Evolutionary conservation across 2,888 invertebrate species (phyloP).

Genomic region (Agrotis puta): DNA sequence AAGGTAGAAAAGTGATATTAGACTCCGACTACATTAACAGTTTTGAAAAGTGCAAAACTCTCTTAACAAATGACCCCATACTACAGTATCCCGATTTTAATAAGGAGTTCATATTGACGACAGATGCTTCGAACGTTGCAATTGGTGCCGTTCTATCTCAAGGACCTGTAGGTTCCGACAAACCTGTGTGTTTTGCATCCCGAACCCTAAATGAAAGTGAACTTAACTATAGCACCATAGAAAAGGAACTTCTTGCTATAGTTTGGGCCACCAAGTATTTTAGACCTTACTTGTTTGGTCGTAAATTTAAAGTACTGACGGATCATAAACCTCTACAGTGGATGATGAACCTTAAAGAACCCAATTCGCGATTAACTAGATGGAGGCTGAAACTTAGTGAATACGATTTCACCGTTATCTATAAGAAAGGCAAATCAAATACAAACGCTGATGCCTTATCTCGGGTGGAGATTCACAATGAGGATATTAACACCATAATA

Average conservation of each 20-base stretch:
- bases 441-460: neutral
- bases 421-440: neutral
- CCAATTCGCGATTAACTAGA: neutral
- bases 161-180: neutral
- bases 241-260: neutral
- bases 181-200: neutral
- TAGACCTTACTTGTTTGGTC: neutral
- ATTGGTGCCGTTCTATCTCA: neutral
- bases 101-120: neutral
- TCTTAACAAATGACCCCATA: neutral
- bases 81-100: neutral
- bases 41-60: no score
- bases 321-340: neutral
- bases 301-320: neutral
- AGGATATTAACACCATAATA: neutral
- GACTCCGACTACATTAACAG: neutral
- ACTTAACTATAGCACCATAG: neutral
- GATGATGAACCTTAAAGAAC: neutral
- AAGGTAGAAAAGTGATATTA: neutral
- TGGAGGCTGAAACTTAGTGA: slow-evolving; percentile 1
- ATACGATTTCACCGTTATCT: neutral
- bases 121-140: neutral
- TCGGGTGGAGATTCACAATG: neutral
- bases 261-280: neutral
- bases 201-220: neutral